Conservation (phyloP, 2,888 invertebrate species). For the Venusia cambrica region DNA sequence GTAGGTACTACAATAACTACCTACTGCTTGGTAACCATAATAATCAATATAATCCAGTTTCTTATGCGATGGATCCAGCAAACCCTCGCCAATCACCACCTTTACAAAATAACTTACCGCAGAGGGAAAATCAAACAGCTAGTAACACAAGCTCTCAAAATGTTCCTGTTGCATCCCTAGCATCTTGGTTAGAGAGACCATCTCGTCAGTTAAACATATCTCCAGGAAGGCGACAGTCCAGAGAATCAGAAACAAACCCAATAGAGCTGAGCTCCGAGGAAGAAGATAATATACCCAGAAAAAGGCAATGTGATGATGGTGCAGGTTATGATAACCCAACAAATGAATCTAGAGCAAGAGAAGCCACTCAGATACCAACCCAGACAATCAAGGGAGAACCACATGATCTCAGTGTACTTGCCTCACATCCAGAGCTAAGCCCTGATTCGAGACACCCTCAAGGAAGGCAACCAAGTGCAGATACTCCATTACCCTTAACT, state of each 20-base stretch:
- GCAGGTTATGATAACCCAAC: conserved; percentile 25
- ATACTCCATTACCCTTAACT: conserved; percentile 15
- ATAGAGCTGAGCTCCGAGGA: conserved; percentile 77
- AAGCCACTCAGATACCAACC: conserved; percentile 38
- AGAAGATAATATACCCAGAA: conserved; percentile 64
- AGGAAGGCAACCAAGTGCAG: conserved; percentile 1
- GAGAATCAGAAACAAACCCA: conserved; percentile 59
- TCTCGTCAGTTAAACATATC: conserved; percentile 71
- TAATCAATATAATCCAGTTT: conserved; percentile 47
- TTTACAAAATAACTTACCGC: conserved; percentile 37
- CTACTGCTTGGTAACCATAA: conserved; percentile 53
- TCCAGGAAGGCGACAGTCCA: conserved; percentile 63
- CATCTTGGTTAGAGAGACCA: conserved; percentile 55
- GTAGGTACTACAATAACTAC: conserved; percentile 51
- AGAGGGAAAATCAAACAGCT: conserved; percentile 23
- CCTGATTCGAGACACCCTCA: conserved; percentile 19
- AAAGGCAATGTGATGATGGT: conserved; percentile 50
- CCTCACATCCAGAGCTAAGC: conserved; percentile 31
- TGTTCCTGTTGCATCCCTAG: conserved; percentile 10
- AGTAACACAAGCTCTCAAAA: conserved; percentile 25
- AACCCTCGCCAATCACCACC: conserved; percentile 15
- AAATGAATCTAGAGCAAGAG: conserved; percentile 19
- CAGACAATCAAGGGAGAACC: conserved; percentile 63
- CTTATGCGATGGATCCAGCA: conserved; percentile 40
- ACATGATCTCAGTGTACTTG: conserved; percentile 36